These are phyloP conservation scores for Drosophila pruinosa DNA, from an alignment of 1,140 invertebrate genomes.

Conservation along the genomic window DNA sequence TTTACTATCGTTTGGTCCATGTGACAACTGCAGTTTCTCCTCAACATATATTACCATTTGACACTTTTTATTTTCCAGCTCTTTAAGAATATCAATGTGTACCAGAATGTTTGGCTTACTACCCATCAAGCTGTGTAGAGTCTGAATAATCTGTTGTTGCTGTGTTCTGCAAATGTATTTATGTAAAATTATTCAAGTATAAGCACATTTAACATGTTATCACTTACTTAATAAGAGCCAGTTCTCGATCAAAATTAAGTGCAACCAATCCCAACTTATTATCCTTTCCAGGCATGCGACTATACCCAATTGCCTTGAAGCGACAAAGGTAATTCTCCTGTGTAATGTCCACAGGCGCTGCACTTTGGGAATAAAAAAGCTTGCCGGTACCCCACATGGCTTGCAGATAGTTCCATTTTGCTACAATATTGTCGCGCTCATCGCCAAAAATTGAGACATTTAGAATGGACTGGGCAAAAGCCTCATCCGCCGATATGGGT, in stretches of 20 bases:
- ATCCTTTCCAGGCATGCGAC: slow-evolving; percentile 90
- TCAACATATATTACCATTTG: slow-evolving; percentile 92
- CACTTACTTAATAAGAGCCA: slow-evolving; percentile 67
- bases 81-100: slow-evolving; percentile 89
- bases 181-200: not conserved
- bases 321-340: slow-evolving; percentile 95
- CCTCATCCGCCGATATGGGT: slow-evolving; percentile 87
- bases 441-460: slow-evolving; percentile 95
- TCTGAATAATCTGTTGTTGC: slow-evolving; percentile 88
- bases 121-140: slow-evolving; percentile 88
- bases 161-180: slow-evolving; percentile 83
- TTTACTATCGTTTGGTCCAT: slow-evolving; percentile 85
- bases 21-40: slow-evolving; percentile 87
- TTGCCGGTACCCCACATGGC: slow-evolving; percentile 94
- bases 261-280: slow-evolving; percentile 94
- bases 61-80: slow-evolving; percentile 89
- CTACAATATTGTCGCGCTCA: slow-evolving; percentile 94
- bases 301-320: slow-evolving; percentile 97
- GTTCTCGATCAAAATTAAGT: slow-evolving; percentile 89
- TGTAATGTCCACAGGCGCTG: slow-evolving; percentile 90
- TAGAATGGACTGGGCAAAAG: slow-evolving; percentile 90
- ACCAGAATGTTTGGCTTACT: slow-evolving; percentile 93
- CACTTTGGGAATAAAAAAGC: slow-evolving; percentile 90
- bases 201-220: fast-evolving
- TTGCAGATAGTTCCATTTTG: slow-evolving; percentile 96